These are phyloP conservation scores for Phrynosoma blainvillii DNA, from an alignment of 2,113 vertebrate species.

Conservation along the genomic window DNA sequence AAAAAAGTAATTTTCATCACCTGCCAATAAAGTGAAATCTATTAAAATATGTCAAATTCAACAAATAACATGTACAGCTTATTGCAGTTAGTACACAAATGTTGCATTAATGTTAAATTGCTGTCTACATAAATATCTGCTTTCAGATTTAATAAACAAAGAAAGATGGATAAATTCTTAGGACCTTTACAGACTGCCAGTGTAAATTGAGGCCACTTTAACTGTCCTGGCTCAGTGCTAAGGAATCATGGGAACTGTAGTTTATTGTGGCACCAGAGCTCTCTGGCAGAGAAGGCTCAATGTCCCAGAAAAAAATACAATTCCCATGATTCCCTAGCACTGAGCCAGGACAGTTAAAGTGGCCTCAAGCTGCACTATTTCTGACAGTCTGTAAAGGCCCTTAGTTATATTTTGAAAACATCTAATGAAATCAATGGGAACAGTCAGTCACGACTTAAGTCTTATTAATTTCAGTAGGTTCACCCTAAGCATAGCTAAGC, in stretches of 20 bases:
- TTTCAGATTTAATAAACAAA: not conserved
- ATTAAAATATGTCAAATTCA: not conserved
- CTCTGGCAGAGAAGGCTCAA: too few species aligned
- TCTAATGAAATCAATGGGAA: not conserved
- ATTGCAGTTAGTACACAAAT: not conserved
- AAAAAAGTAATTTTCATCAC: slow-evolving; percentile 66
- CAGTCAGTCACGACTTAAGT: too few species aligned
- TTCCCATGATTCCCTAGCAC: too few species aligned
- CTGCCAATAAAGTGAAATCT: slow-evolving; percentile 63
- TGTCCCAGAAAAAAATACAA: too few species aligned
- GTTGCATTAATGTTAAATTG: not conserved
- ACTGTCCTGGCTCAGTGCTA: too few species aligned
- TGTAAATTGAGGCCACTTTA: too few species aligned
- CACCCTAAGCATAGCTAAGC: not conserved
- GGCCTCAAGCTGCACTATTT: too few species aligned
- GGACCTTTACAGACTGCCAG: too few species aligned
- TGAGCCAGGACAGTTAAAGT: too few species aligned
- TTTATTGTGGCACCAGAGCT: too few species aligned
- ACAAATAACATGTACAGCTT: not conserved
- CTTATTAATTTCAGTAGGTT: not conserved
- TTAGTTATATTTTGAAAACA: not conserved
- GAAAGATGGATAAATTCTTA: not conserved
- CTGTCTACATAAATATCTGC: not conserved
- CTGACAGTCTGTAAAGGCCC: too few species aligned
- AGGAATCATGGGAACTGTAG: too few species aligned